These are phyloP conservation scores for Diogma glabrata DNA, from an alignment of 2,888 invertebrate genomes.

Conservation along the genomic window DNA sequence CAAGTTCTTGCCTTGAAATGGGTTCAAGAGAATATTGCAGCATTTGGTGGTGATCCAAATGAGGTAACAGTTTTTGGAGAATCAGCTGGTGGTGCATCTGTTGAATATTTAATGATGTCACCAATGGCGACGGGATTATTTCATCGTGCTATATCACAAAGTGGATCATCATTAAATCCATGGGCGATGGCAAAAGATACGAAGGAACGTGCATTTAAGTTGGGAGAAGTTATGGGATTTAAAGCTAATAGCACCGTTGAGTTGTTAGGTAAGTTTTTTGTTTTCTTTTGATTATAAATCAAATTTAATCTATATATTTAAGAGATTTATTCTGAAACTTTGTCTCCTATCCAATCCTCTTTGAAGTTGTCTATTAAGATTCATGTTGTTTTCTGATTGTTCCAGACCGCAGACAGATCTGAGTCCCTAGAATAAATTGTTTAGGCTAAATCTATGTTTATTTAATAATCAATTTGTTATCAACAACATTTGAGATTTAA, in stretches of 20 bases:
- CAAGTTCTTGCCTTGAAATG: constrained; percentile 48
- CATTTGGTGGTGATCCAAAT: constrained; percentile 46
- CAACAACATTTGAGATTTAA: no score
- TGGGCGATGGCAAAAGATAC: constrained; percentile 47
- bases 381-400: no score
- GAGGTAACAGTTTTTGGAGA: constrained; percentile 49
- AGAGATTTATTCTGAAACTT: no score
- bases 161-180: constrained; percentile 47
- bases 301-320: no score
- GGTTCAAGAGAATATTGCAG: constrained; percentile 48
- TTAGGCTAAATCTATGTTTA: no score
- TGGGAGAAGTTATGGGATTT: constrained; percentile 46
- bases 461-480: no score
- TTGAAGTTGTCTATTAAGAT: no score
- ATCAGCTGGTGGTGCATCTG: constrained; percentile 49
- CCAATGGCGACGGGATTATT: constrained; percentile 46
- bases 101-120: constrained; percentile 46
- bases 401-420: no score
- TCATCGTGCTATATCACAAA: constrained; percentile 49
- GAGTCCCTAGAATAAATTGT: no score
- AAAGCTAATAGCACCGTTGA: constrained; percentile 43
- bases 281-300: no score
- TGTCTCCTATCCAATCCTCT: no score
- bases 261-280: no score
- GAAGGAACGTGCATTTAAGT: constrained; percentile 40